phyloP scores from a whole-genome alignment of 2,113 vertebrate genomes.

The rabbit (Oryctolagus cuniculus) region DNA sequence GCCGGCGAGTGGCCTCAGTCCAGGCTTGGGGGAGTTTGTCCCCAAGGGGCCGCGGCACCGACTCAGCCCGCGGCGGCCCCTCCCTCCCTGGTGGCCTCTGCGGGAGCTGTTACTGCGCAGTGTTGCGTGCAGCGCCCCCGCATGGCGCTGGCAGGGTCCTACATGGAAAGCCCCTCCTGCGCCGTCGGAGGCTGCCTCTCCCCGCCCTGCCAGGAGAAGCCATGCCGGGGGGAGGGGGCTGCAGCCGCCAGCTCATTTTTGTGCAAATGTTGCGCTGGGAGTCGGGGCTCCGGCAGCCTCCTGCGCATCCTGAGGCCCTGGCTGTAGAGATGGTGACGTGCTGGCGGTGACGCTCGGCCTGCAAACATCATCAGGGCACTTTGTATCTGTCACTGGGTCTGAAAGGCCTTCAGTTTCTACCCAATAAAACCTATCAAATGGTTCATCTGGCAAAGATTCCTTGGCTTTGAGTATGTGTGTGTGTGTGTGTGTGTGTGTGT shows the following conservation, averaged over 20 bases:
- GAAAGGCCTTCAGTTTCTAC: conserved; percentile 77
- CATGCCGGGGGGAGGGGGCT: not conserved
- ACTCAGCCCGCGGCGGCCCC: not conserved
- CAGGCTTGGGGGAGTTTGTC: not conserved
- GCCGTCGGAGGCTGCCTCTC: not conserved
- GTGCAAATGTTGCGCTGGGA: conserved; percentile 59
- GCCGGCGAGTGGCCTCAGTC: too few species aligned
- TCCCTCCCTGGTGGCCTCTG: not conserved
- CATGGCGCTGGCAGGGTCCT: fast-evolving
- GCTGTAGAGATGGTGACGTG: conserved; percentile 77
- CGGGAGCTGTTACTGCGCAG: fast-evolving
- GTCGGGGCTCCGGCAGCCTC: conserved; percentile 50
- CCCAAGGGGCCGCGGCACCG: not conserved
- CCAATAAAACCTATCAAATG: conserved; percentile 84
- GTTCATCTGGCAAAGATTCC: conserved; percentile 74
- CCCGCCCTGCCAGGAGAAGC: fast-evolving
- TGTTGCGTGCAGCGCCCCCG: not conserved
- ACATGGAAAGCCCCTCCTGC: too few species aligned
- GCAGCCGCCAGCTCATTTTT: not conserved
- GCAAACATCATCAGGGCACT: conserved; percentile 85
- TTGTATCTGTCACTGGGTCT: conserved; percentile 85
- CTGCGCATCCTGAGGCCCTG: conserved; percentile 59
- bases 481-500: not conserved
- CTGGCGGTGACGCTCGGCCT: conserved; percentile 82
- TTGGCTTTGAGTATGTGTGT: not conserved